A percentile compares a stretch with the other conserved stretches of the same genome.
phyloP scores from a whole-genome alignment of 2,797 vertebrate genomes.

The Botia kubotai region DNA sequence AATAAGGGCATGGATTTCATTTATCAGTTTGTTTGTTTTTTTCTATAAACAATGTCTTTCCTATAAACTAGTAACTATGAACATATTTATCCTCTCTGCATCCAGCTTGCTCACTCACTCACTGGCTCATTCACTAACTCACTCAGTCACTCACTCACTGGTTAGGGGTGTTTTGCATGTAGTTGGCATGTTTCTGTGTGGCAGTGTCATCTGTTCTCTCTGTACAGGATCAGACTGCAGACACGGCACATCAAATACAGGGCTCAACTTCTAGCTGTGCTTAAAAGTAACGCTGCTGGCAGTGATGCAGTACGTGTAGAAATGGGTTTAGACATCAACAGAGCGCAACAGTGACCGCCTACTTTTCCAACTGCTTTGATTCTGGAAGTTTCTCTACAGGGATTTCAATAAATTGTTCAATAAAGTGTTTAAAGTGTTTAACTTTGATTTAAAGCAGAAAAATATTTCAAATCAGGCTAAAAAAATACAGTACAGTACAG shows the following conservation, averaged over 20 bases:
- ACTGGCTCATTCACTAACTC: not conserved
- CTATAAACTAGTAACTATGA: not conserved
- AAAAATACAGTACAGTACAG: not conserved
- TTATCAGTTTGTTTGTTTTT: not conserved
- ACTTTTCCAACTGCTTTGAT: not conserved
- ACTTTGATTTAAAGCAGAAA: not conserved
- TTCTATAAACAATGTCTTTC: too few species aligned
- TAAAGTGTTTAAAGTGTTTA: not conserved
- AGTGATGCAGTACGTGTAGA: constrained; percentile 2
- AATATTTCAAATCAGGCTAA: too few species aligned
- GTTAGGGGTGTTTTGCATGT: not conserved
- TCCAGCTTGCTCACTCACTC: too few species aligned
- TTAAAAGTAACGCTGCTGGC: not conserved
- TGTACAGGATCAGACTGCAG: not conserved
- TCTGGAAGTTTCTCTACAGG: not conserved
- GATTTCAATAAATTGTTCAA: not conserved
- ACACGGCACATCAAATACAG: not conserved
- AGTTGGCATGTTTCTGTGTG: constrained; percentile 1
- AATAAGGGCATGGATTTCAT: not conserved
- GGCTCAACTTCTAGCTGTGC: not conserved
- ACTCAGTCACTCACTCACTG: not conserved
- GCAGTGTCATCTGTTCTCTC: constrained; percentile 12
- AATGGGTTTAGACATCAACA: constrained; percentile 4
- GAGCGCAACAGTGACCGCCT: not conserved
- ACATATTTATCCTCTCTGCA: not conserved